Percentiles rank a stretch among this genome's conserved stretches.
These are phyloP conservation scores for Acronicta leporina DNA, from an alignment of 2,888 invertebrate species.

Conservation along the genomic window DNA sequence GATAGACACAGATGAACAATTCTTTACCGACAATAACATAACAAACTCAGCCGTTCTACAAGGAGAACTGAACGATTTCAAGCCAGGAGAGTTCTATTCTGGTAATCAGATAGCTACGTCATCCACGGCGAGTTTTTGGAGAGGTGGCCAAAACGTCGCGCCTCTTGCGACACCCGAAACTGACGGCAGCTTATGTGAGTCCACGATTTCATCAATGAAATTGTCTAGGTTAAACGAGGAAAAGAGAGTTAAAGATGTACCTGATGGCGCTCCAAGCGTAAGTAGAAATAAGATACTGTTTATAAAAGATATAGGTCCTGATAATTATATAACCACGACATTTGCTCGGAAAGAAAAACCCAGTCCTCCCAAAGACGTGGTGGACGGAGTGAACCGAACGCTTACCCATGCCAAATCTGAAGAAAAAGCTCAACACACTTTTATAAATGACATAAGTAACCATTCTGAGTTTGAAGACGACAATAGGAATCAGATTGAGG, in stretches of 20 bases:
- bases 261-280: slow-evolving; percentile 78
- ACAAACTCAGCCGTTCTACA: slow-evolving; percentile 81
- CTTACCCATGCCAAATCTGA: slow-evolving; percentile 83
- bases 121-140: slow-evolving; percentile 80
- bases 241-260: slow-evolving; percentile 80
- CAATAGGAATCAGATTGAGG: slow-evolving; percentile 85
- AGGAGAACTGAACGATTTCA: slow-evolving; percentile 81
- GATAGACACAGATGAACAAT: slow-evolving; percentile 94
- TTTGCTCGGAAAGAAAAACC: slow-evolving; percentile 85
- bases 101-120: slow-evolving; percentile 78
- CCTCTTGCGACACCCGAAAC: slow-evolving; percentile 90
- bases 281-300: slow-evolving; percentile 89
- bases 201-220: slow-evolving; percentile 86
- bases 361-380: slow-evolving; percentile 66
- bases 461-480: slow-evolving; percentile 86
- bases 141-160: slow-evolving; percentile 83
- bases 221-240: slow-evolving; percentile 82
- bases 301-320: slow-evolving; percentile 92
- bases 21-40: slow-evolving; percentile 85
- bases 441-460: slow-evolving; percentile 84
- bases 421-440: slow-evolving; percentile 84
- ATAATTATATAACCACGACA: slow-evolving; percentile 92
- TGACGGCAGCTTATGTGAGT: slow-evolving; percentile 89
- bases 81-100: slow-evolving; percentile 86
- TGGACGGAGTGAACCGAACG: slow-evolving; percentile 75